Evolutionary conservation across 2,888 invertebrate species (phyloP), one percentile per base, ranked within the genome.

Genomic region (Hesperia comma): DNA sequence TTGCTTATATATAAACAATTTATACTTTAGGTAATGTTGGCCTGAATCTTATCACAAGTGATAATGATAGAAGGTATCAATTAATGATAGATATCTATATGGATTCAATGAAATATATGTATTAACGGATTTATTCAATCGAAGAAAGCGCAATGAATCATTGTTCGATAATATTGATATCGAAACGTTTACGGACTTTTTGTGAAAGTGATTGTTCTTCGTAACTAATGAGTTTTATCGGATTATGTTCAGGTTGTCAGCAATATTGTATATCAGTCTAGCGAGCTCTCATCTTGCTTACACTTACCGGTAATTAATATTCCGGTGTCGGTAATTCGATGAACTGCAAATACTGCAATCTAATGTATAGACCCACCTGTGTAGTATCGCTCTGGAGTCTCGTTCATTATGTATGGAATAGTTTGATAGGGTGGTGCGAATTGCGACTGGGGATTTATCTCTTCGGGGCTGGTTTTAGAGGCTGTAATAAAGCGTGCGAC

Each of bases 401-500:
- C 43, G 43, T 46, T 4, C 43, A 46, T 46, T 46, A 46, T 15
- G 6, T 46, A 17, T 41, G 46, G 46, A 17, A 17, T 17, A 46
- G 55, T 26, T 43, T n/a, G 57, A 58, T 43, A 57, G 43, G 57
- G 57, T 51, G 53, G 49, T 2, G 49, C 8, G 15, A 61, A 53
- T 37, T 49, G 51, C 17, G 53, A 21, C 10, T 55, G 40, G 55
- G 55, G 54, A 54, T 62, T 54, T 56, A 78, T 80, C 77, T 75
- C 77, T 75, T 77, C 76, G 74, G 72, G 73, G 32, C 71, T 76
- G 77, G 77, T 76, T 78, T 78, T 78, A 76, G 77, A 74, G 79
- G 76, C 80, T 82, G 82, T 84, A 85, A 86, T 83, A 79, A 82
- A 79, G 71, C 69, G 72, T 74, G 75, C 71, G 75, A 71, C 75